phyloP scores from a whole-genome alignment of 2,888 invertebrate genomes.

The Tenthredo notha region DNA sequence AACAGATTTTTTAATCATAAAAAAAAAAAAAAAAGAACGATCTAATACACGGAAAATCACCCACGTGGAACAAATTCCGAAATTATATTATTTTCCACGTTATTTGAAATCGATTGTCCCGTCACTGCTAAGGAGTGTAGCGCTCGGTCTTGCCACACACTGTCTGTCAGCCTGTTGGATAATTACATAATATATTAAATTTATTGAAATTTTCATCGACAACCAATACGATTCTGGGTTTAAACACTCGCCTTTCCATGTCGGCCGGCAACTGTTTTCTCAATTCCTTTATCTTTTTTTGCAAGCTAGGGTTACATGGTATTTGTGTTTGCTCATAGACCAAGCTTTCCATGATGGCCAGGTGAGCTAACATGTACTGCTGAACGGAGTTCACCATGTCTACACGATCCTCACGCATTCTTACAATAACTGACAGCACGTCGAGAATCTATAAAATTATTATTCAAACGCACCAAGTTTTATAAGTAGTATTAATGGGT shows the following conservation, averaged over 20 bases:
- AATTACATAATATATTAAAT: neutral
- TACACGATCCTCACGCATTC: constrained; percentile 65
- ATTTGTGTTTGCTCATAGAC: constrained; percentile 74
- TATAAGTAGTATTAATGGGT: constrained; percentile 63
- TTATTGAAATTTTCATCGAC: neutral
- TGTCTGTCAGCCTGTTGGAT: constrained; percentile 68
- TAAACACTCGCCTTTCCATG: constrained; percentile 68
- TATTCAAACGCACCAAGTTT: too few species aligned
- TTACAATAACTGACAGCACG: constrained; percentile 62
- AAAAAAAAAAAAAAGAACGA: neutral
- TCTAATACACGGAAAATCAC: constrained; percentile 4
- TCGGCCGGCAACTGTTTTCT: constrained; percentile 66
- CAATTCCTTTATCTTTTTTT: constrained; percentile 65
- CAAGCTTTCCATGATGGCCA: constrained; percentile 77
- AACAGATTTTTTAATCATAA: neutral
- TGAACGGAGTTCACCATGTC: constrained; percentile 74
- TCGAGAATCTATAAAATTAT: constrained; percentile 80
- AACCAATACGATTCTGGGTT: neutral
- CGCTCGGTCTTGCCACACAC: constrained; percentile 77
- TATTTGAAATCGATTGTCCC: constrained; percentile 56
- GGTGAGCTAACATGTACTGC: constrained; percentile 79
- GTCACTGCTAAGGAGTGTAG: constrained; percentile 67
- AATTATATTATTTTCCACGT: constrained; percentile 74
- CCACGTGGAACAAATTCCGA: constrained; percentile 74
- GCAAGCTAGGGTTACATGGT: constrained; percentile 72